These are phyloP conservation scores for Palythoa heliodiscus DNA, from an alignment of 92 coral and sea anemone genomes.

Conservation along the genomic window DNA sequence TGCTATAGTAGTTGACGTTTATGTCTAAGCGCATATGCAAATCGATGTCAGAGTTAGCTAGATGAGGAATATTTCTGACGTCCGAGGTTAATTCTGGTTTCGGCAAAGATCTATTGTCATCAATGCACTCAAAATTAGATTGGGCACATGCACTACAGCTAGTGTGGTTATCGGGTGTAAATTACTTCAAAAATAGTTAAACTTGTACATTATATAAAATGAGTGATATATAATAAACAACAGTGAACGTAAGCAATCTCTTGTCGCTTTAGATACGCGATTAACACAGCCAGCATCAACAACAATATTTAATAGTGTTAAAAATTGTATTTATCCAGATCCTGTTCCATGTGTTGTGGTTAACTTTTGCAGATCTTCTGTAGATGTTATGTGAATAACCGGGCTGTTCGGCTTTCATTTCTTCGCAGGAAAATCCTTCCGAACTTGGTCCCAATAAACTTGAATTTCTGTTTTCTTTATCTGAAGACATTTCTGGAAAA, in stretches of 20 bases:
- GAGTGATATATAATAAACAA: conserved; percentile 23
- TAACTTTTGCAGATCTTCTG: conserved; percentile 34
- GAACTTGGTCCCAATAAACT: conserved; percentile 13
- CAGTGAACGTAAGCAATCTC: conserved; percentile 24
- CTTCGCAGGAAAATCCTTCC: conserved; percentile 9
- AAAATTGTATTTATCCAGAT: conserved; percentile 35
- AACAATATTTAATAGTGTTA: too few species aligned
- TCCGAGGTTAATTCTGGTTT: conserved; percentile 20
- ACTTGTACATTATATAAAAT: conserved; percentile 13
- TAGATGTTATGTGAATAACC: conserved; percentile 31
- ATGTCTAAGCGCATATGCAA: conserved; percentile 34
- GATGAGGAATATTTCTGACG: conserved; percentile 21
- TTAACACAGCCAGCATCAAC: conserved; percentile 26
- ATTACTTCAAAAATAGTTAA: conserved; percentile 3
- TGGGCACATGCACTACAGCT: not conserved
- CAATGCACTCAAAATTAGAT: conserved; percentile 20
- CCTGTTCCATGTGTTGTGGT: conserved; percentile 26
- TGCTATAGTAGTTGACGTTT: not conserved
- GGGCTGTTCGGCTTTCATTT: conserved; percentile 21
- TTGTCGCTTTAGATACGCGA: conserved; percentile 23
- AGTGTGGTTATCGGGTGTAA: conserved; percentile 7
- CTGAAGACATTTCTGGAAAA: conserved; percentile 12
- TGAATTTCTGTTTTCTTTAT: conserved; percentile 8
- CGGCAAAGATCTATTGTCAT: conserved; percentile 16
- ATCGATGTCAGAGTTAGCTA: conserved; percentile 21